Percentiles rank a stretch among this genome's conserved stretches.
These are phyloP conservation scores for Camponotus vicinus DNA, from an alignment of 1,140 invertebrate genomes.

Conservation along the genomic window DNA sequence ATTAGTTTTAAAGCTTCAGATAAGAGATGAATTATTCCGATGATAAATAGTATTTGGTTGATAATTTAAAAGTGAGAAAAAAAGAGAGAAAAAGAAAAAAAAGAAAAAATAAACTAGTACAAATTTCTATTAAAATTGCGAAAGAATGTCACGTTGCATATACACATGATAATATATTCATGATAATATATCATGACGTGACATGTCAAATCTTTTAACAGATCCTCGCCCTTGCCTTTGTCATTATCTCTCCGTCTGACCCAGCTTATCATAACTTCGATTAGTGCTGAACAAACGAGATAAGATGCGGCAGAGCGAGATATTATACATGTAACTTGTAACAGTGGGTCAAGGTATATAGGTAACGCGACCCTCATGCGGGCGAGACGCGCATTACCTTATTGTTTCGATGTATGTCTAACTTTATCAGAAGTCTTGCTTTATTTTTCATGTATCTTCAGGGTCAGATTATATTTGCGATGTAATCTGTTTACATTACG, in stretches of 20 bases:
- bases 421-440: conserved; percentile 80
- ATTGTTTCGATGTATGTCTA: conserved; percentile 77
- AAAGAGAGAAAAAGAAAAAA: too few species aligned
- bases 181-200: neutral
- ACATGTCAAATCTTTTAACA: neutral
- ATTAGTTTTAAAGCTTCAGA: neutral
- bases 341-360: conserved; percentile 85
- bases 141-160: neutral
- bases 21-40: conserved; percentile 5
- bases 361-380: conserved; percentile 85
- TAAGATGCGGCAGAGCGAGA: conserved; percentile 74
- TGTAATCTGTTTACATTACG: conserved; percentile 50
- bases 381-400: conserved; percentile 78
- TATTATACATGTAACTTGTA: conserved; percentile 77
- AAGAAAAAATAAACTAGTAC: neutral
- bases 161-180: neutral
- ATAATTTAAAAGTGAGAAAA: neutral
- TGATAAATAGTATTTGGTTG: neutral
- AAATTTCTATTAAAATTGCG: neutral
- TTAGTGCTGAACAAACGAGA: conserved; percentile 71
- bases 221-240: neutral
- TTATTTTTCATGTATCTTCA: conserved; percentile 75
- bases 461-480: conserved; percentile 68
- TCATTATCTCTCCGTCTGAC: conserved; percentile 5
- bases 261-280: conserved; percentile 70